These are phyloP conservation scores for Porites evermanni DNA, from an alignment of 92 coral and sea anemone genomes.

Conservation along the genomic window DNA sequence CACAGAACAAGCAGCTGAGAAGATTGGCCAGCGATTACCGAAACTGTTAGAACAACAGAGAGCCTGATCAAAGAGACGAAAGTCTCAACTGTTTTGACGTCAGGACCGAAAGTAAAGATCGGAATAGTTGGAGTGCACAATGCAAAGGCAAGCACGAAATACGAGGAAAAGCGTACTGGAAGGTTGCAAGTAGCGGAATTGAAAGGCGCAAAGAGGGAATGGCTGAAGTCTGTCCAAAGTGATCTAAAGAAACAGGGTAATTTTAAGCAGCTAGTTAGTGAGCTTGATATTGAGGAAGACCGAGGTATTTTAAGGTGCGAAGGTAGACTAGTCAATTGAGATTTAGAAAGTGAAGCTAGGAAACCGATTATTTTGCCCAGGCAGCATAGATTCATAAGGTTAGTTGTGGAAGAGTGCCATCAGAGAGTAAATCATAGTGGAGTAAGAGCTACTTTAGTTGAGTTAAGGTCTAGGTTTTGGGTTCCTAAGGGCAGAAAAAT, in stretches of 20 bases:
- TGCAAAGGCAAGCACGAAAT: background rate
- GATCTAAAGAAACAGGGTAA: constrained; percentile 38
- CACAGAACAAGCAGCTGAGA: background rate
- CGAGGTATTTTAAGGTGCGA: constrained; percentile 20
- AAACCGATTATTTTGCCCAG: constrained; percentile 48
- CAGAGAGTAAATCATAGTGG: constrained; percentile 58
- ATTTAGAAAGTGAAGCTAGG: constrained; percentile 41
- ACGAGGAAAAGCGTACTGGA: constrained; percentile 1
- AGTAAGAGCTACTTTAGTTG: constrained; percentile 53
- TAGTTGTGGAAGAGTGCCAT: constrained; percentile 46
- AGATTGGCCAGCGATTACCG: constrained; percentile 24
- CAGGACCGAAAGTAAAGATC: background rate
- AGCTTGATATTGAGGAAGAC: constrained; percentile 35
- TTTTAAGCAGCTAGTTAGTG: constrained; percentile 45
- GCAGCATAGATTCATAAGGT: constrained; percentile 22
- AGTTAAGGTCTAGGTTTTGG: constrained; percentile 60
- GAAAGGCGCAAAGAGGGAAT: constrained; percentile 37
- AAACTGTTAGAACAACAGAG: constrained; percentile 9
- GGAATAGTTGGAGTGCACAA: constrained; percentile 37
- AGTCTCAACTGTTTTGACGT: background rate
- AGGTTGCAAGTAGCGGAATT: constrained; percentile 24
- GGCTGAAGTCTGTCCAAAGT: constrained; percentile 44
- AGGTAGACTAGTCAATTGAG: constrained; percentile 50
- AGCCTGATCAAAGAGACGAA: constrained; percentile 37
- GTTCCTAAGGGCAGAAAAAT: constrained; percentile 62